Evolutionary conservation across 2,797 vertebrate genomes (phyloP).

Genomic region (Eutrigla gurnardus): DNA sequence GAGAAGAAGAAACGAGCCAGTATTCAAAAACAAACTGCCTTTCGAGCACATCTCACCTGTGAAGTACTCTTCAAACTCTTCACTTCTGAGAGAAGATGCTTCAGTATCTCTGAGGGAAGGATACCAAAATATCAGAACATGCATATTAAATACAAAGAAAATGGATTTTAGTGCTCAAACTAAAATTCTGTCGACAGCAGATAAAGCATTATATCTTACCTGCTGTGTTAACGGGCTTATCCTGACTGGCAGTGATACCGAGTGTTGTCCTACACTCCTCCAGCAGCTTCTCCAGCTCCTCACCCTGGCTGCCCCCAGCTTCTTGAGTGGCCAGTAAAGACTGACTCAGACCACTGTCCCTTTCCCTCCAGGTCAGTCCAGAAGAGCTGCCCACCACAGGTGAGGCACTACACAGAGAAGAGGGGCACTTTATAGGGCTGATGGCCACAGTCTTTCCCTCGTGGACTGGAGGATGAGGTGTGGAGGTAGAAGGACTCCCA

Average conservation of each 20-base stretch:
- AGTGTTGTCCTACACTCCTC: conserved; percentile 76
- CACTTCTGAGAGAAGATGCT: conserved; percentile 78
- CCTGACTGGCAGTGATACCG: conserved; percentile 56
- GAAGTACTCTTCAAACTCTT: conserved; percentile 76
- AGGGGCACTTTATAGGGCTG: conserved; percentile 58
- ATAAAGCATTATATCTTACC: conserved; percentile 61
- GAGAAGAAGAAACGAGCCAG: background rate
- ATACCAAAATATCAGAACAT: conserved; percentile 58
- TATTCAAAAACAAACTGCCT: conserved; percentile 7
- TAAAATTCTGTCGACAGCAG: background rate
- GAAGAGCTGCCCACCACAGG: conserved; percentile 42
- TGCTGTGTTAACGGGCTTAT: conserved; percentile 56
- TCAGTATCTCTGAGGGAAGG: conserved; percentile 75
- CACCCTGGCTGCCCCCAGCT: conserved; percentile 33
- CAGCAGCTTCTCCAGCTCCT: conserved; percentile 74
- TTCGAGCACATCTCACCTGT: conserved; percentile 72
- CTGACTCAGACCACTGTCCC: conserved; percentile 72
- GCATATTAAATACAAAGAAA: conserved; percentile 46
- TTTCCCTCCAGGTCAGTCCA: conserved; percentile 63
- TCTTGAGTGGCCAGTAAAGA: conserved; percentile 41
- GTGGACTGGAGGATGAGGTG: conserved; percentile 42
- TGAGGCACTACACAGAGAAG: conserved; percentile 34
- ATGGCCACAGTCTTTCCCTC: conserved; percentile 44
- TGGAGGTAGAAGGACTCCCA: conserved; percentile 54
- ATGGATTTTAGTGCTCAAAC: conserved; percentile 14